Conservation (phyloP, 1,140 invertebrate species). For the Macrostomum lignano region DNA sequence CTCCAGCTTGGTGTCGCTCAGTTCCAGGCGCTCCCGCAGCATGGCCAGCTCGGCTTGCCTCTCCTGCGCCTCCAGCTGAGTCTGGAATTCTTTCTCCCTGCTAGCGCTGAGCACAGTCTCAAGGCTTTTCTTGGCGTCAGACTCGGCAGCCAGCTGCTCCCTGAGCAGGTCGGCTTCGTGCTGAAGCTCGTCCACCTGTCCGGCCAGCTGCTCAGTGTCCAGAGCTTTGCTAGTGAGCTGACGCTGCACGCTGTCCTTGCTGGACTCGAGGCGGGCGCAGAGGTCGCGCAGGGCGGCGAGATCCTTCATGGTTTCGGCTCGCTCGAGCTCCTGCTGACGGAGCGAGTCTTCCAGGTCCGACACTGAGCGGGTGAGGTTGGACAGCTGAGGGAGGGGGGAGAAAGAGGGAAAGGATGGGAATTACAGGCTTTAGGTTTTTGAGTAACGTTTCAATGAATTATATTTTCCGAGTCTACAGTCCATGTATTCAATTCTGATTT, state of each 20-base stretch:
- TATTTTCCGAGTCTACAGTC: too few relatives aligned
- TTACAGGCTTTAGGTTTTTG: too few relatives aligned
- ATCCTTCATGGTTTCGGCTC: constrained; percentile 20
- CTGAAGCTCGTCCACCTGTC: constrained; percentile 15
- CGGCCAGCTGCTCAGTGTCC: constrained; percentile 21
- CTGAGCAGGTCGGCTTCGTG: constrained; percentile 17
- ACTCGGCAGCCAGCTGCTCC: constrained; percentile 16
- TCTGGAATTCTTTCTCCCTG: constrained; percentile 22
- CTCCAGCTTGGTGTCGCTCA: constrained; percentile 26
- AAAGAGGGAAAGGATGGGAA: too few relatives aligned
- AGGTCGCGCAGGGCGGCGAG: constrained; percentile 20
- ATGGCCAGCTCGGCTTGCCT: constrained; percentile 23
- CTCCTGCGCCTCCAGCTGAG: constrained; percentile 20
- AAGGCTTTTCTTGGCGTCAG: constrained; percentile 15
- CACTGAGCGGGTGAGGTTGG: too few relatives aligned
- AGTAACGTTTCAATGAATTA: too few relatives aligned
- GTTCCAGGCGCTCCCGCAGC: constrained; percentile 20
- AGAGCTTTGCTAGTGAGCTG: constrained; percentile 17
- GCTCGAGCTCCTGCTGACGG: too few relatives aligned
- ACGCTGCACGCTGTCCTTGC: constrained; percentile 20
- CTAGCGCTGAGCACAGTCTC: constrained; percentile 20
- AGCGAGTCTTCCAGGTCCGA: too few relatives aligned
- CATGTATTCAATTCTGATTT: too few relatives aligned
- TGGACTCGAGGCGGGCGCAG: constrained; percentile 17
- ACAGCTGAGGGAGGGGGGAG: too few relatives aligned